These are phyloP conservation scores for Nomada fabriciana DNA, from an alignment of 2,888 invertebrate species.

Conservation along the genomic window DNA sequence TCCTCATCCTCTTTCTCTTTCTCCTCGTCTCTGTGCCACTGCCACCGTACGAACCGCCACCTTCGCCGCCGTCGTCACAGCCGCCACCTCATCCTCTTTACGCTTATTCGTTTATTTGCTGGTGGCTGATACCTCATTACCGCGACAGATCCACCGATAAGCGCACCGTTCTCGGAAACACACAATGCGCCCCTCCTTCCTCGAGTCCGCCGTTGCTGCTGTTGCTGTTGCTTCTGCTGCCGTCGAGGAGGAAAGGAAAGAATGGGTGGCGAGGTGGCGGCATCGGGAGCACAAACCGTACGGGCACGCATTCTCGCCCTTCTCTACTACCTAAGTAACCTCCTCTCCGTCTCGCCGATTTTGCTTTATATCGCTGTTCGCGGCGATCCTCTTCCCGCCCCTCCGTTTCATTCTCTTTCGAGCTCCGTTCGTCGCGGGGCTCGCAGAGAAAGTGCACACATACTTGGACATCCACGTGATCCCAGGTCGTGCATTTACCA, in stretches of 20 bases:
- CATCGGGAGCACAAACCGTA: slow-evolving; percentile 56
- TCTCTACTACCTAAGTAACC: slow-evolving; percentile 34
- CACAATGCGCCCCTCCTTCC: slow-evolving; percentile 82
- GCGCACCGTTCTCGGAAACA: slow-evolving; percentile 83
- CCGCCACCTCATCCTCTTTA: slow-evolving; percentile 71
- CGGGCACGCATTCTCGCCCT: slow-evolving; percentile 57
- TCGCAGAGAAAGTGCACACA: not conserved
- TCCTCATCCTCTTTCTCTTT: not conserved
- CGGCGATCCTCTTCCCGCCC: not conserved
- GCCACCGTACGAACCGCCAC: slow-evolving; percentile 46
- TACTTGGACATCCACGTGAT: slow-evolving; percentile 55
- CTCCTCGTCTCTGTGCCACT: slow-evolving; percentile 39
- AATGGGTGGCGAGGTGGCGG: slow-evolving; percentile 59
- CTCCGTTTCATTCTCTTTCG: not conserved
- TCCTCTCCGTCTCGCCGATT: slow-evolving; percentile 30
- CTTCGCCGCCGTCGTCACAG: slow-evolving; percentile 48
- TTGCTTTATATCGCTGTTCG: not conserved
- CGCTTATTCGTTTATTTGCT: slow-evolving; percentile 83
- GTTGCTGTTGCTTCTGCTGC: slow-evolving; percentile 44
- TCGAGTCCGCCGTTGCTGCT: slow-evolving; percentile 45
- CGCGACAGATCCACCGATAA: slow-evolving; percentile 84
- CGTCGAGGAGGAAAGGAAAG: slow-evolving; percentile 32
- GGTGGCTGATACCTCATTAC: slow-evolving; percentile 84
- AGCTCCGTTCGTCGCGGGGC: slow-evolving; percentile 6
- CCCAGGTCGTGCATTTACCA: slow-evolving; percentile 19